A percentile compares a stretch with the other conserved stretches of the same genome.
These are phyloP conservation scores for Chydorus sphaericus DNA, from an alignment of 2,888 invertebrate genomes.

Conservation along the genomic window DNA sequence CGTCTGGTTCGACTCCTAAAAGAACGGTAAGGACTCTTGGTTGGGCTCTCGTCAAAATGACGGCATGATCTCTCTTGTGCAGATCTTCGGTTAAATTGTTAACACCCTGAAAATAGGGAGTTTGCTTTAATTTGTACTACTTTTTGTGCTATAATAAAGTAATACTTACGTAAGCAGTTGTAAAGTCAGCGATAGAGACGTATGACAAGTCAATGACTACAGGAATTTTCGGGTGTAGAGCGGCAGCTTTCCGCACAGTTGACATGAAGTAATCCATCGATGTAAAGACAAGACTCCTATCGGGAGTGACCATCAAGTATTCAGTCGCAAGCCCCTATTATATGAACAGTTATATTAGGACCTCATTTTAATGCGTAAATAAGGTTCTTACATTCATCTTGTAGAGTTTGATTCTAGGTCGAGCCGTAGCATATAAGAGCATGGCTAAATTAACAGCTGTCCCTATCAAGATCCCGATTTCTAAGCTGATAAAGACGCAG, in stretches of 20 bases:
- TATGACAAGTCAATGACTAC: constrained; percentile 8
- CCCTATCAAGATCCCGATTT: constrained; percentile 73
- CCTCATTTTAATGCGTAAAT: neutral
- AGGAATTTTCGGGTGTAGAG: neutral
- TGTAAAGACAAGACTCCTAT: constrained; percentile 76
- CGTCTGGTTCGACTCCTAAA: neutral
- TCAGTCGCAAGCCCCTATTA: constrained; percentile 28
- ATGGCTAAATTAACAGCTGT: constrained; percentile 67
- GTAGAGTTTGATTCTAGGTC: constrained; percentile 54
- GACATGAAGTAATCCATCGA: constrained; percentile 77
- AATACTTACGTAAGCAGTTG: constrained; percentile 9
- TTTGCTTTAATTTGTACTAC: neutral
- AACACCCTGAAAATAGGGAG: neutral
- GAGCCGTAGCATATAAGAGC: constrained; percentile 71
- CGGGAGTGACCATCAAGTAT: constrained; percentile 73
- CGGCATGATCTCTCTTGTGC: neutral
- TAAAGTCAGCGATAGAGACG: constrained; percentile 11
- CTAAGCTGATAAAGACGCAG: constrained; percentile 65
- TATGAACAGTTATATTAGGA: neutral
- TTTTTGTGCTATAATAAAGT: neutral
- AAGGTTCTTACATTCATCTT: too few relatives aligned
- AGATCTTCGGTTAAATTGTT: neutral
- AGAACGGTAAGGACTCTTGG: neutral
- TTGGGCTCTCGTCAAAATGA: neutral
- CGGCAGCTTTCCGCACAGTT: constrained; percentile 51